phyloP scores from a whole-genome alignment of 1,140 invertebrate species.

The Lutraria rhynchaena region DNA sequence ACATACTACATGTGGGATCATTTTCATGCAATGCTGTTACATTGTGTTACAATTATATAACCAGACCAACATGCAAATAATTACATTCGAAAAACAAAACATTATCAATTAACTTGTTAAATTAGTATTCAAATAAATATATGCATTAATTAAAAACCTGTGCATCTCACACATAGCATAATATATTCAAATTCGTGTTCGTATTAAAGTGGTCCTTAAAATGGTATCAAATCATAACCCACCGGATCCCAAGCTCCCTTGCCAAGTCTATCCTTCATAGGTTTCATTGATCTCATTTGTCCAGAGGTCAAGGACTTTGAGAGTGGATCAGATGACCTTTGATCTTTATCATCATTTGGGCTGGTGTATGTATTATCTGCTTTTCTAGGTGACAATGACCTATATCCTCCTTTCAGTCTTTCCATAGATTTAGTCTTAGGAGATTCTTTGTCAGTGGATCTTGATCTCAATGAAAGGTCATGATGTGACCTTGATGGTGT shows the following conservation, averaged over 20 bases:
- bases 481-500: slow-evolving; percentile 41
- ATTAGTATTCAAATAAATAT: too few relatives aligned
- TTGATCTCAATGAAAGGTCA: slow-evolving; percentile 39
- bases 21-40: too few relatives aligned
- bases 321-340: background rate
- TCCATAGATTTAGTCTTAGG: slow-evolving; percentile 7
- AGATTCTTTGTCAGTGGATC: slow-evolving; percentile 21
- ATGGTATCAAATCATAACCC: slow-evolving; percentile 8
- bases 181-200: too few relatives aligned
- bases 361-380: background rate
- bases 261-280: slow-evolving; percentile 47
- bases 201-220: too few relatives aligned
- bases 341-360: background rate
- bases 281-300: slow-evolving; percentile 42
- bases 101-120: too few relatives aligned
- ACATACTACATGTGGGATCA: too few relatives aligned
- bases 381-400: slow-evolving; percentile 35
- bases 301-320: slow-evolving; percentile 55
- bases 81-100: too few relatives aligned
- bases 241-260: slow-evolving; percentile 53
- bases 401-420: slow-evolving; percentile 32
- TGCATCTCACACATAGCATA: too few relatives aligned
- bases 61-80: too few relatives aligned
- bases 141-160: too few relatives aligned
- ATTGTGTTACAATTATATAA: too few relatives aligned